phyloP scores from a whole-genome alignment of 2,113 vertebrate species.

The Carassius auratus region DNA sequence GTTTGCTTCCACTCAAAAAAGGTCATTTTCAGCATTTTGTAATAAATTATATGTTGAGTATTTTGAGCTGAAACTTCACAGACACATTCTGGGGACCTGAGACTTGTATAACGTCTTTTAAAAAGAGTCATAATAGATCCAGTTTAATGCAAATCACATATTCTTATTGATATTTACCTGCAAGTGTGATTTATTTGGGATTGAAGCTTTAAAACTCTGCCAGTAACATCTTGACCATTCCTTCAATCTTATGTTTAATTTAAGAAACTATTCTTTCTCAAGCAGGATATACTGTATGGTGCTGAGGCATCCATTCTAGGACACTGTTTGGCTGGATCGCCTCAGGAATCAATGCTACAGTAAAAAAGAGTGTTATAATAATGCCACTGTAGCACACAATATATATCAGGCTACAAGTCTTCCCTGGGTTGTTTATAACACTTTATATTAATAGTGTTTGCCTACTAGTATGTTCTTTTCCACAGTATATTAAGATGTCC shows the following conservation, averaged over 20 bases:
- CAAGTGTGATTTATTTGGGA: neutral
- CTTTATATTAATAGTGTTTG: neutral
- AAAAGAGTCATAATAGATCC: neutral
- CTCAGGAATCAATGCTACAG: neutral
- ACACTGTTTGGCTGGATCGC: neutral
- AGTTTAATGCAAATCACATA: neutral
- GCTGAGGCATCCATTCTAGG: neutral
- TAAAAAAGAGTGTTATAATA: neutral
- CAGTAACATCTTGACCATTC: neutral
- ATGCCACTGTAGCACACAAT: neutral
- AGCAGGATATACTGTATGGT: neutral
- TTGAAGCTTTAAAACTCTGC: neutral
- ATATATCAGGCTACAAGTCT: neutral
- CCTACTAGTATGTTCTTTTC: neutral
- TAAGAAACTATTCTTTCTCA: neutral
- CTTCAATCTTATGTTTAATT: neutral
- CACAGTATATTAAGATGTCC: neutral
- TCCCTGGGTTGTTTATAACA: neutral
- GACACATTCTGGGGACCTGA: too few species aligned
- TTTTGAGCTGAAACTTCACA: too few species aligned
- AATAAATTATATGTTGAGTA: too few species aligned
- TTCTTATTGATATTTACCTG: neutral
- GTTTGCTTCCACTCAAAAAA: too few species aligned
- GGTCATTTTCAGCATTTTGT: too few species aligned
- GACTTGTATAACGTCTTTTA: too few species aligned